phyloP scores from a whole-genome alignment of 2,113 vertebrate genomes.

The Microcebus lehilahytsara region DNA sequence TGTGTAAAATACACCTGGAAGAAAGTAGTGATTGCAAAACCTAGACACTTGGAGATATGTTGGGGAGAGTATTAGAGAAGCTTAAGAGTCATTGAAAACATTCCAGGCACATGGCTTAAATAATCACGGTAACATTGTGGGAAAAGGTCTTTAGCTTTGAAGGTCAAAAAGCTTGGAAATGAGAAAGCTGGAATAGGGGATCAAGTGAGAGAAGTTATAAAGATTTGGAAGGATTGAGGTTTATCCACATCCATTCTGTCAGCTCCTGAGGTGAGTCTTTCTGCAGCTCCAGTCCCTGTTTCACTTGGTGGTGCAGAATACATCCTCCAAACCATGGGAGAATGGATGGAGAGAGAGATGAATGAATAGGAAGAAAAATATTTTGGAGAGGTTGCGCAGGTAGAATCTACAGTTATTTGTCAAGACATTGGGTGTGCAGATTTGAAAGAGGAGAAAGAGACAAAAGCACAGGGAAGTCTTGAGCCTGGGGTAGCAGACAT shows the following conservation, averaged over 20 bases:
- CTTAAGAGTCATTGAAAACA: not conserved
- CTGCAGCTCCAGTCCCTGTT: not conserved
- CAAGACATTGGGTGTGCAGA: not conserved
- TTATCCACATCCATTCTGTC: not conserved
- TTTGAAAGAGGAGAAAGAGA: not conserved
- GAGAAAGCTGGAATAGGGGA: not conserved
- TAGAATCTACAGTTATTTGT: not conserved
- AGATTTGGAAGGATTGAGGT: not conserved
- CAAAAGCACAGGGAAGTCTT: not conserved
- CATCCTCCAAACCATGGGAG: not conserved
- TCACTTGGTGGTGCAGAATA: not conserved
- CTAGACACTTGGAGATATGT: not conserved
- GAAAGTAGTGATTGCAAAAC: not conserved
- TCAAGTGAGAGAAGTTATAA: not conserved
- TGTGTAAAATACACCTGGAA: not conserved
- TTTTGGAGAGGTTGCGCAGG: not conserved
- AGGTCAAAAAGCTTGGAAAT: not conserved
- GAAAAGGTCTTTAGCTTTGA: not conserved
- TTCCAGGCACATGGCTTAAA: not conserved
- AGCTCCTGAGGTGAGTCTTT: not conserved
- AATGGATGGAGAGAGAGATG: not conserved
- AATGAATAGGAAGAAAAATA: not conserved
- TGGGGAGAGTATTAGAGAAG: not conserved
- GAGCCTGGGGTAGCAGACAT: not conserved
- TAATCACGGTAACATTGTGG: not conserved